These are phyloP conservation scores for Bubalus kerabau DNA, from an alignment of 2,113 vertebrate species.

Conservation along the genomic window DNA sequence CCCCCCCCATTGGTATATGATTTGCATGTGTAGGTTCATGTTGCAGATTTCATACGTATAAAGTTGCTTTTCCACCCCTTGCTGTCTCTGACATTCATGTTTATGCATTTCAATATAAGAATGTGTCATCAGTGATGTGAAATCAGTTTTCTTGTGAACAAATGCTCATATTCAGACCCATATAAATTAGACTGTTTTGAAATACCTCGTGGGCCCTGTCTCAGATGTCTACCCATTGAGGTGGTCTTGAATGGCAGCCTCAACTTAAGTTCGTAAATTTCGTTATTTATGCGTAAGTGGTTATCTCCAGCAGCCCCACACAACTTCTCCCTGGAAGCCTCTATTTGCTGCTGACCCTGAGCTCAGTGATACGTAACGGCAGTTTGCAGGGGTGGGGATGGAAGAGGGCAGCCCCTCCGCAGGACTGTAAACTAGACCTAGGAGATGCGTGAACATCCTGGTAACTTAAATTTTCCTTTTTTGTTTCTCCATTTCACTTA, in stretches of 20 bases:
- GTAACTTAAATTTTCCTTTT: constrained; percentile 80
- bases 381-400: not conserved
- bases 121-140: not conserved
- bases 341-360: constrained; percentile 22
- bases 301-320: constrained; percentile 58
- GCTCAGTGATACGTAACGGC: not conserved
- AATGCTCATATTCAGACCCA: constrained; percentile 53
- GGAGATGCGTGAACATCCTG: constrained; percentile 70
- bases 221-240: not conserved
- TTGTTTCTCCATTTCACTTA: constrained; percentile 84
- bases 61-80: constrained; percentile 51
- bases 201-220: not conserved
- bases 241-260: not conserved
- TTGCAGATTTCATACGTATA: constrained; percentile 44
- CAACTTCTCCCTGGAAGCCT: constrained; percentile 49
- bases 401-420: constrained; percentile 47
- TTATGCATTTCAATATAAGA: constrained; percentile 56
- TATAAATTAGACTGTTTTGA: not conserved
- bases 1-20: constrained; percentile 47
- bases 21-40: constrained; percentile 59
- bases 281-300: constrained; percentile 44
- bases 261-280: constrained; percentile 31
- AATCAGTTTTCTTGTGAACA: not conserved
- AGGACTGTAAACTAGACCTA: not conserved
- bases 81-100: not conserved